Conservation (phyloP, 1,140 invertebrate genomes). For the Colletes latitarsis region DNA sequence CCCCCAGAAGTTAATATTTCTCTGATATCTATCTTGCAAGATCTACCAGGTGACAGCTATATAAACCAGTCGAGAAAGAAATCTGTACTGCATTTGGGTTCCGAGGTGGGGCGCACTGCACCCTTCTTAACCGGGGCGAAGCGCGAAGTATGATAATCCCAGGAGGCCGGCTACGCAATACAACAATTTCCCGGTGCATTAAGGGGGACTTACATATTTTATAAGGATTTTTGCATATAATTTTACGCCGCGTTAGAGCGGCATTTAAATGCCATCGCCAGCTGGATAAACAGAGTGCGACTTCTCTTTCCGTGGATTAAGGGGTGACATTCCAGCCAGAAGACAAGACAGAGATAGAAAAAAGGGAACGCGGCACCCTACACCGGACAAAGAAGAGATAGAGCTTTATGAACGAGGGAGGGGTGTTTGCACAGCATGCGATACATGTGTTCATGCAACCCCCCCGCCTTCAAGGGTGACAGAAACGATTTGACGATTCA, state of each 20-base stretch:
- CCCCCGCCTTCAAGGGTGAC: slow-evolving; percentile 54
- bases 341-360: slow-evolving; percentile 51
- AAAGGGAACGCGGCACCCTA: slow-evolving; percentile 50
- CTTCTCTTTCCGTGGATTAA: slow-evolving; percentile 49
- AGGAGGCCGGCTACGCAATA: slow-evolving; percentile 72
- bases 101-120: background rate
- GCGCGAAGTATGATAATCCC: slow-evolving; percentile 71
- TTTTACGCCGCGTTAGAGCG: slow-evolving; percentile 80
- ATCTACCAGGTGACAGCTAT: background rate
- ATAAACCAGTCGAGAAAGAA: background rate
- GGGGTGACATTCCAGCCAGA: slow-evolving; percentile 2
- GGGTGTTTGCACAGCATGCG: slow-evolving; percentile 78
- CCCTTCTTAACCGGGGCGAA: slow-evolving; percentile 1
- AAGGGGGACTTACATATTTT: slow-evolving; percentile 78
- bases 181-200: slow-evolving; percentile 80
- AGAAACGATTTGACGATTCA: slow-evolving; percentile 78
- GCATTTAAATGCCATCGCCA: slow-evolving; percentile 79
- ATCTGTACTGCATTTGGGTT: slow-evolving; percentile 7
- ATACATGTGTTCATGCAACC: slow-evolving; percentile 77
- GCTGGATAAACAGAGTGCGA: slow-evolving; percentile 79
- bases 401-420: slow-evolving; percentile 53
- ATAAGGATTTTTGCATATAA: slow-evolving; percentile 81
- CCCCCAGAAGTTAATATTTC: background rate
- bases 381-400: slow-evolving; percentile 52
- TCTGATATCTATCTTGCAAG: background rate